These are phyloP conservation scores for Muraenolepis orangiensis DNA, from an alignment of 2,797 vertebrate species.

Conservation along the genomic window DNA sequence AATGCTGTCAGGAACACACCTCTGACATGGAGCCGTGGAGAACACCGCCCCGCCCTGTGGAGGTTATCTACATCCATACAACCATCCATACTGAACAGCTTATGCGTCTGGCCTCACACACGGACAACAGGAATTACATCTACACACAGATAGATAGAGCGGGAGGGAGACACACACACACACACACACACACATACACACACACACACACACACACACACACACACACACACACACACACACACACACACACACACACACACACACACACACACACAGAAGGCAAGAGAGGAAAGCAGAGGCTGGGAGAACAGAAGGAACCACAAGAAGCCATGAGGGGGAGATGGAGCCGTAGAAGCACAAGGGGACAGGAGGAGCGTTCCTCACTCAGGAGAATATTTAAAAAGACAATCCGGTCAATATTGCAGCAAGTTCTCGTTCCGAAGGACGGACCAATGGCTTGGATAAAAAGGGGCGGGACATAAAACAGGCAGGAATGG, in stretches of 20 bases:
- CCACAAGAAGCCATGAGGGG: neutral
- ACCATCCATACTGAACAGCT: neutral
- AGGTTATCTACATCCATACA: neutral
- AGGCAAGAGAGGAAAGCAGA: no score
- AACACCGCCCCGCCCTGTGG: neutral
- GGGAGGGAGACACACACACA: neutral
- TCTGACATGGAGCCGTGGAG: no score
- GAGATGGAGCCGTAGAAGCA: neutral
- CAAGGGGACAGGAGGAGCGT: neutral
- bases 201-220: no score
- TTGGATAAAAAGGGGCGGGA: constrained; percentile 10
- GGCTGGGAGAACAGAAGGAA: no score
- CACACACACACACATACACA: no score
- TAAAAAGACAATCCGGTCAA: constrained; percentile 26
- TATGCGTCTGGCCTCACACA: neutral
- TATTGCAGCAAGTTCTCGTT: neutral
- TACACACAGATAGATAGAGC: neutral
- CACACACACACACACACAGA: constrained; percentile 3
- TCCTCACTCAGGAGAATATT: neutral
- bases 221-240: neutral
- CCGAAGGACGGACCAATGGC: constrained; percentile 45
- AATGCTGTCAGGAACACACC: no score
- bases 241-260: constrained; percentile 43
- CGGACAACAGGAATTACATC: neutral
- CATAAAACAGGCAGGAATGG: constrained; percentile 72